These are phyloP conservation scores for Rhysida immarginata DNA, from an alignment of 1,140 invertebrate genomes.

Conservation along the genomic window DNA sequence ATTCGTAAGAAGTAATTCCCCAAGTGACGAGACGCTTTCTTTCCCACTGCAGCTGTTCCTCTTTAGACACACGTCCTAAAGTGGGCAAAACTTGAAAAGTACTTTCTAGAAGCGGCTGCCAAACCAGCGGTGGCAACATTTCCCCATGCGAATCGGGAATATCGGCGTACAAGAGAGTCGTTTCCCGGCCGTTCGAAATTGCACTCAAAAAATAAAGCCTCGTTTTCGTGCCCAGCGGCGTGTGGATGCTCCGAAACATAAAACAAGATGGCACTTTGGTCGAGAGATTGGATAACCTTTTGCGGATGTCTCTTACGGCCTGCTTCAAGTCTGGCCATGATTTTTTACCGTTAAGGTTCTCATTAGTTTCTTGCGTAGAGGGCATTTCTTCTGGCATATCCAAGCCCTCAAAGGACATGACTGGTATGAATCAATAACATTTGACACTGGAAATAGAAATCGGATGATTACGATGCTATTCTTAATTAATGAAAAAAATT, in stretches of 20 bases:
- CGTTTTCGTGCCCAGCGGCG: slow-evolving; percentile 37
- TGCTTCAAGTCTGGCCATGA: slow-evolving; percentile 61
- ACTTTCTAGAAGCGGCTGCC: slow-evolving; percentile 53
- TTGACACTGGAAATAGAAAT: too few relatives aligned
- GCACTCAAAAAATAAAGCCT: slow-evolving; percentile 80
- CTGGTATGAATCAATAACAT: background rate
- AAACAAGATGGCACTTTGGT: slow-evolving; percentile 56
- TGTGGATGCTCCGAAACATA: slow-evolving; percentile 43
- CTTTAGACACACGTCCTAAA: slow-evolving; percentile 45
- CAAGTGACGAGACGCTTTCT: slow-evolving; percentile 74
- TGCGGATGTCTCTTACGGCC: slow-evolving; percentile 62
- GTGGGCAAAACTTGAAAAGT: slow-evolving; percentile 45
- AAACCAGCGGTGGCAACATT: slow-evolving; percentile 32
- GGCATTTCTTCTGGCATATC: background rate
- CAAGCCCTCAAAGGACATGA: background rate
- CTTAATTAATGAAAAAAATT: too few relatives aligned
- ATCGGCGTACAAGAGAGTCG: slow-evolving; percentile 71
- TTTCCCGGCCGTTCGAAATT: slow-evolving; percentile 67
- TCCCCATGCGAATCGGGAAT: slow-evolving; percentile 35
- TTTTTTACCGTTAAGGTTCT: slow-evolving; percentile 18
- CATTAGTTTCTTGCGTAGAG: background rate
- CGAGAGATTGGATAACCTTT: slow-evolving; percentile 55
- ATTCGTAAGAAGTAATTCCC: slow-evolving; percentile 86
- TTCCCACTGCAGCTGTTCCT: slow-evolving; percentile 81
- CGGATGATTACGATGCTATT: too few relatives aligned